A percentile compares a stretch with the other conserved stretches of the same genome.
These are phyloP conservation scores for Limenitis camilla DNA, from an alignment of 2,888 invertebrate species.

Conservation along the genomic window DNA sequence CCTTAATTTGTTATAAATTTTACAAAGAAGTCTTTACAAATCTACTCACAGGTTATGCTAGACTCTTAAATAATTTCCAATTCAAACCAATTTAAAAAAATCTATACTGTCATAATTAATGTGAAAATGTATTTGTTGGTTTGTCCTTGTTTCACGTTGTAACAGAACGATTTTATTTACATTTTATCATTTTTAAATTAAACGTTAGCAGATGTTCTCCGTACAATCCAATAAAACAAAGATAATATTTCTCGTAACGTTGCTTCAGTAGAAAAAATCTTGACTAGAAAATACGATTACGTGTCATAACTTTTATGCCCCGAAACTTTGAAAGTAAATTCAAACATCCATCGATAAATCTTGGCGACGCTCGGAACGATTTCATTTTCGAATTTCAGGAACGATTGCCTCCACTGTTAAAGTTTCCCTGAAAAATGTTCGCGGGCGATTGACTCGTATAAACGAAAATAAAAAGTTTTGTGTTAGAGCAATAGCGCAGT, in stretches of 20 bases:
- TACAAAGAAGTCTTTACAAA: conserved; percentile 73
- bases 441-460: conserved; percentile 74
- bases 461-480: conserved; percentile 75
- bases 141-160: no score
- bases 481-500: conserved; percentile 69
- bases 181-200: neutral
- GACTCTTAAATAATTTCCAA: neutral
- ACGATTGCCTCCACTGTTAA: conserved; percentile 74
- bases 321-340: conserved; percentile 72
- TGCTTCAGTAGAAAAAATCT: conserved; percentile 26
- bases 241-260: conserved; percentile 9
- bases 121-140: no score
- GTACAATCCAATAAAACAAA: conserved; percentile 12
- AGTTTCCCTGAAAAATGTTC: conserved; percentile 75
- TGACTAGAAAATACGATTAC: conserved; percentile 69
- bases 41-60: conserved; percentile 58
- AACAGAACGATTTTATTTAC: no score
- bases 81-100: neutral
- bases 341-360: conserved; percentile 74
- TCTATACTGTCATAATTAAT: neutral
- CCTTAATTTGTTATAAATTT: conserved; percentile 73
- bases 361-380: conserved; percentile 73
- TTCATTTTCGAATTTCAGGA: conserved; percentile 76
- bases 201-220: neutral
- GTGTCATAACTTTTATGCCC: conserved; percentile 74